Evolutionary conservation across 2,797 vertebrate species (phyloP).

Genomic region (Melanotaenia pygmaea): DNA sequence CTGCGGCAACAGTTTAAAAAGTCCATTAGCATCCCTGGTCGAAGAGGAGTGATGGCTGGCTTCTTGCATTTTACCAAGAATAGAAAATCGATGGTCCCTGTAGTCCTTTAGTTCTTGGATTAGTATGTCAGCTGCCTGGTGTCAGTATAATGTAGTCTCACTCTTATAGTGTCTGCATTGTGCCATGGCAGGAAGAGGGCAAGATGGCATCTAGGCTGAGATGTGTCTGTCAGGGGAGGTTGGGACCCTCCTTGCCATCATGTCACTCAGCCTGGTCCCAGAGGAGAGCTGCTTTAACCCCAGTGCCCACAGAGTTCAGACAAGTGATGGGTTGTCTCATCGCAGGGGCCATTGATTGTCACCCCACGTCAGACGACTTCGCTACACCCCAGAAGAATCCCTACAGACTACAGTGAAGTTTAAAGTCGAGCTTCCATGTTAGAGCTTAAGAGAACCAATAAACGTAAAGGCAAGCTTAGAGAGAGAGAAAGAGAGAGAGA

Average conservation of each 20-base stretch:
- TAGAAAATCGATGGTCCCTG: conserved; percentile 77
- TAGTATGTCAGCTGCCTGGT: conserved; percentile 74
- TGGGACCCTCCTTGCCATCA: conserved; percentile 73
- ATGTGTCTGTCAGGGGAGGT: conserved; percentile 78
- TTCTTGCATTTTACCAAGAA: conserved; percentile 65
- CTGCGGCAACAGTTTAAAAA: conserved; percentile 65
- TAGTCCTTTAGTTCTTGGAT: conserved; percentile 72
- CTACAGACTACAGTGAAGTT: conserved; percentile 49
- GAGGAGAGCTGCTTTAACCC: conserved; percentile 63
- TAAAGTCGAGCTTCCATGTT: conserved; percentile 36
- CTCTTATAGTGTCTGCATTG: conserved; percentile 44
- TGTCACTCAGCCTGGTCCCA: conserved; percentile 73
- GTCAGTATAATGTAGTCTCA: conserved; percentile 66
- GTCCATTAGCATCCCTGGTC: conserved; percentile 69
- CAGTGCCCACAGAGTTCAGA: conserved; percentile 65
- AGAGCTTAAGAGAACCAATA: conserved; percentile 50
- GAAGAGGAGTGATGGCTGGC: conserved; percentile 61
- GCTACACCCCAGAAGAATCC: conserved; percentile 52
- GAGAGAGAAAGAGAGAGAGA: conserved; percentile 34
- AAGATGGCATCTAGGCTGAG: conserved; percentile 58
- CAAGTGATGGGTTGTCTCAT: conserved; percentile 71
- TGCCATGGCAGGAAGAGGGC: conserved; percentile 47
- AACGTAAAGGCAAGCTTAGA: conserved; percentile 41
- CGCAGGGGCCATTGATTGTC: conserved; percentile 63
- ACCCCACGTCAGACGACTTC: conserved; percentile 57